A percentile compares a stretch with the other conserved stretches of the same genome.
phyloP scores from a whole-genome alignment of 2,797 vertebrate genomes.

The Phrynocephalus forsythii region DNA sequence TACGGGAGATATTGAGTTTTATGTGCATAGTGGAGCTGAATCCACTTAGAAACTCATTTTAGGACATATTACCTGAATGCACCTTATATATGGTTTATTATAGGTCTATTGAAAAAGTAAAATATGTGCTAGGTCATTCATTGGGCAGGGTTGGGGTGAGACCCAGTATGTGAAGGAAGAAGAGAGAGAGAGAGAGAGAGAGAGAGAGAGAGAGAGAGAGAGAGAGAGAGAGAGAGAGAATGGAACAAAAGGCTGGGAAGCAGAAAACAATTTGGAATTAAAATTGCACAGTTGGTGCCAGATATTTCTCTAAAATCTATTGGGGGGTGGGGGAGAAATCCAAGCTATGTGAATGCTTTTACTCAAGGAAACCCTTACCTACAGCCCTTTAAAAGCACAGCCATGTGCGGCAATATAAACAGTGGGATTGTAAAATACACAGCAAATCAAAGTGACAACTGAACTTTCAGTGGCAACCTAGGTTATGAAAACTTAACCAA shows the following conservation, averaged over 20 bases:
- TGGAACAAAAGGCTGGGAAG: neutral
- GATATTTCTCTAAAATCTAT: neutral
- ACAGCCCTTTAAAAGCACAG: neutral
- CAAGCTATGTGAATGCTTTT: neutral
- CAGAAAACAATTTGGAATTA: neutral
- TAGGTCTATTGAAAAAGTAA: neutral
- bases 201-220: no score
- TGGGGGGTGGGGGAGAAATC: neutral
- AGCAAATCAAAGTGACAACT: neutral
- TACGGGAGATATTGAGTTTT: no score
- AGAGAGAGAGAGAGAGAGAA: neutral
- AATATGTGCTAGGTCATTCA: neutral
- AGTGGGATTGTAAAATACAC: conserved; percentile 6
- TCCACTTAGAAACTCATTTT: neutral
- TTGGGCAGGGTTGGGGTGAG: neutral
- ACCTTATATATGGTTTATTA: neutral
- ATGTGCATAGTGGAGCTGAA: neutral
- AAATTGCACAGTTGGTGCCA: neutral
- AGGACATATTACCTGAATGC: neutral
- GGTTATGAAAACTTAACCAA: neutral
- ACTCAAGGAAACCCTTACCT: neutral
- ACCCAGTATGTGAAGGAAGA: neutral
- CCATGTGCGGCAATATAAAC: neutral
- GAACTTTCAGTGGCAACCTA: neutral
- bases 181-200: neutral